Percentiles rank a stretch among this genome's conserved stretches.
Conservation (phyloP, 2,113 vertebrate genomes). For the Brachionichthys hirsutus region DNA sequence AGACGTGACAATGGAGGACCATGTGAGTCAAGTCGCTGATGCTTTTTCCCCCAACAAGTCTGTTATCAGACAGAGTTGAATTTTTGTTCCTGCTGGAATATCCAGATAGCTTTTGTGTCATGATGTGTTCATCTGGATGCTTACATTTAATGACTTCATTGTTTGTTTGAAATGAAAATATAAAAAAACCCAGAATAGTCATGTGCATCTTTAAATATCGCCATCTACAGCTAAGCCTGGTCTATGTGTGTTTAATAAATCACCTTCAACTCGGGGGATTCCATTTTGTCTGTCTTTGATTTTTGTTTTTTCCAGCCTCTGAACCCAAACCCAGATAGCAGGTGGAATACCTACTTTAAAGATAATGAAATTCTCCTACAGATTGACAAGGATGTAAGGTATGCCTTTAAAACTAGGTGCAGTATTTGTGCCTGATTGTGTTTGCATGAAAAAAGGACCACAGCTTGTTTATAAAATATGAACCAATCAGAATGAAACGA, state of each 20-base stretch:
- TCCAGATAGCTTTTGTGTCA: too few species aligned
- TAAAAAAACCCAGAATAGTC: too few species aligned
- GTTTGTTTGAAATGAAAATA: too few species aligned
- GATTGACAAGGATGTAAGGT: constrained; percentile 99
- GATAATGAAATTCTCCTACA: constrained; percentile 97
- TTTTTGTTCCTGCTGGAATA: too few species aligned
- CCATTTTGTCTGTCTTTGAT: neutral
- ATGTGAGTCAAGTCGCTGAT: constrained; percentile 79
- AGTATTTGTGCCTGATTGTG: neutral
- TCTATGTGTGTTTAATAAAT: neutral
- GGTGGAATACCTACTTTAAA: constrained; percentile 98
- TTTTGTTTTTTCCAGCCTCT: constrained; percentile 83
- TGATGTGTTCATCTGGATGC: too few species aligned
- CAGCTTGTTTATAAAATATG: too few species aligned
- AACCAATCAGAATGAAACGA: too few species aligned
- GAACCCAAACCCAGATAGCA: constrained; percentile 94
- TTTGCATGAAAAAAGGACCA: neutral
- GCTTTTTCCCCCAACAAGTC: too few species aligned
- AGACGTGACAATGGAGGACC: constrained; percentile 96
- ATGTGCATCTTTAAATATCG: too few species aligned
- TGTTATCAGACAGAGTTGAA: too few species aligned
- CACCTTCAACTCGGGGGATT: neutral
- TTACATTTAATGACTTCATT: too few species aligned
- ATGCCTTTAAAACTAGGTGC: constrained; percentile 1
- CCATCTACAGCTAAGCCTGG: too few species aligned